A percentile compares a stretch with the other conserved stretches of the same genome.
phyloP scores from a whole-genome alignment of 2,888 invertebrate genomes.

The Agrochola lota region DNA sequence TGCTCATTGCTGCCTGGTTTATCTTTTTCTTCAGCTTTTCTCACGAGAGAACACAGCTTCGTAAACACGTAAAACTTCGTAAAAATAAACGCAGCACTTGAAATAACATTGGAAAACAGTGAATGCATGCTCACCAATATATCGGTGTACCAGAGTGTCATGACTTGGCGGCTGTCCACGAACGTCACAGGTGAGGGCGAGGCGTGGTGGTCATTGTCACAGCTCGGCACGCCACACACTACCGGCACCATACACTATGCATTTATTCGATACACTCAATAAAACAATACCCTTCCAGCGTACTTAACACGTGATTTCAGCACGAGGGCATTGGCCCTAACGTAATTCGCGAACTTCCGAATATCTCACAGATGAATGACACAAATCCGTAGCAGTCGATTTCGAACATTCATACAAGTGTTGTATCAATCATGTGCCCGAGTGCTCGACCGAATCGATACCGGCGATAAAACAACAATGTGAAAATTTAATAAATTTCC shows the following conservation, averaged over 20 bases:
- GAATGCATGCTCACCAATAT: constrained; percentile 85
- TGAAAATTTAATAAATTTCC: constrained; percentile 70
- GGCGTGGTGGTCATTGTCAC: constrained; percentile 85
- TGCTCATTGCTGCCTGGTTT: not conserved
- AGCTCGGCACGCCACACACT: constrained; percentile 77
- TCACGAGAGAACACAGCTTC: constrained; percentile 3
- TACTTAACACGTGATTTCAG: constrained; percentile 69
- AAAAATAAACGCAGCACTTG: constrained; percentile 28
- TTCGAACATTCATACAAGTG: constrained; percentile 59
- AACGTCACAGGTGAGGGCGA: constrained; percentile 82
- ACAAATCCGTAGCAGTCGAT: constrained; percentile 63
- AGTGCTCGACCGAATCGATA: constrained; percentile 65
- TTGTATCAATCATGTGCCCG: constrained; percentile 66
- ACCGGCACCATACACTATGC: constrained; percentile 76
- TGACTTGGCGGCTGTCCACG: constrained; percentile 87
- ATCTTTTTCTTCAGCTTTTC: not conserved
- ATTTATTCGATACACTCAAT: constrained; percentile 73
- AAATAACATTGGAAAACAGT: constrained; percentile 40
- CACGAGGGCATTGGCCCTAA: constrained; percentile 76
- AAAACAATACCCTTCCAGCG: constrained; percentile 71
- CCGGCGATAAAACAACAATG: constrained; percentile 65
- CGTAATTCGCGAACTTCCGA: constrained; percentile 73
- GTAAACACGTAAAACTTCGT: constrained; percentile 3
- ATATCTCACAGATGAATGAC: constrained; percentile 72
- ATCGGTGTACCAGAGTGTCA: constrained; percentile 90